These are phyloP conservation scores for Pomatorhinus ruficollis DNA, from an alignment of 2,113 vertebrate genomes.

Conservation along the genomic window DNA sequence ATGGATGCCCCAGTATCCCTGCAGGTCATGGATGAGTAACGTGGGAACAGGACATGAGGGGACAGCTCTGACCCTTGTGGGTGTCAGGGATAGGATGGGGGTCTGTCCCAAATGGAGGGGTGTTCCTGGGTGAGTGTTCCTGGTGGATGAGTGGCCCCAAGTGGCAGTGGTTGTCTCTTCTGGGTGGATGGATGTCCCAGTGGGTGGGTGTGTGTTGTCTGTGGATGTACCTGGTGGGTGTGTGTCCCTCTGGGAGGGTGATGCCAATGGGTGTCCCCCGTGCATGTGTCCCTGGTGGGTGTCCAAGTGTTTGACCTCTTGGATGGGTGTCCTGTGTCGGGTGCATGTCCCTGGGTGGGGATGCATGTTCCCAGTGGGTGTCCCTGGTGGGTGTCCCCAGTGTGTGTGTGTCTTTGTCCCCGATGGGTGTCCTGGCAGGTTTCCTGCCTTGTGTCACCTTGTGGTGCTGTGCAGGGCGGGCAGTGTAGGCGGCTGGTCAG, in stretches of 20 bases:
- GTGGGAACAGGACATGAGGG: neutral
- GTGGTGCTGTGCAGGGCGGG: neutral
- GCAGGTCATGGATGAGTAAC: neutral
- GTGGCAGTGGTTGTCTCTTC: neutral
- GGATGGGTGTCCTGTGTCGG: neutral
- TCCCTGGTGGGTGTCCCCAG: neutral
- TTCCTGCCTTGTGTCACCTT: neutral
- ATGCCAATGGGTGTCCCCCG: neutral
- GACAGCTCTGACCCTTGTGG: neutral
- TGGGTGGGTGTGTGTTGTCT: neutral
- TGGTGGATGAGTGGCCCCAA: neutral
- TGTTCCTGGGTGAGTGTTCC: neutral
- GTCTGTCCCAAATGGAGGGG: neutral
- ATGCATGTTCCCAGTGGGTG: neutral
- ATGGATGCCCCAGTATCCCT: neutral
- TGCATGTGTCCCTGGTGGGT: neutral
- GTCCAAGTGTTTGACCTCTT: neutral
- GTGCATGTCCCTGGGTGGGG: neutral
- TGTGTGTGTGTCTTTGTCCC: neutral
- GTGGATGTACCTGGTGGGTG: neutral
- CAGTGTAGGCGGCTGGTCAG: slow-evolving; percentile 86
- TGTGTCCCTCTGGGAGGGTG: neutral
- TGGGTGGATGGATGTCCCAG: neutral
- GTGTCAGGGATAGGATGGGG: neutral
- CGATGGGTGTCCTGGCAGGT: neutral